phyloP scores from a whole-genome alignment of 2,113 vertebrate species.

The human region GRCh38 chr3:162062001-162062500 shows the following conservation, averaged over 20 bases:
- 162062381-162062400: neutral
- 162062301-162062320: neutral
- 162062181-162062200: fast-evolving
- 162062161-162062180: neutral
- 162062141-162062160: neutral
- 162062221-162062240: neutral
- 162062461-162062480: conserved; percentile 28
- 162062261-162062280: neutral
- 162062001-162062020: neutral
- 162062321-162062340: neutral
- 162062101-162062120: neutral
- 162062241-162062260: neutral
- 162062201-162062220: fast-evolving
- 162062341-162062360: neutral
- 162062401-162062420: conserved; percentile 26
- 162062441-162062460: neutral
- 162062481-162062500: neutral
- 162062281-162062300: neutral
- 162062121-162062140: neutral
- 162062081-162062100: neutral
- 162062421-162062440: neutral
- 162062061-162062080: neutral
- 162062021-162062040: neutral
- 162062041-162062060: neutral
- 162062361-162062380: neutral